These are phyloP conservation scores for Dendroctonus ponderosae DNA, from an alignment of 1,140 invertebrate species.

Conservation along the genomic window DNA sequence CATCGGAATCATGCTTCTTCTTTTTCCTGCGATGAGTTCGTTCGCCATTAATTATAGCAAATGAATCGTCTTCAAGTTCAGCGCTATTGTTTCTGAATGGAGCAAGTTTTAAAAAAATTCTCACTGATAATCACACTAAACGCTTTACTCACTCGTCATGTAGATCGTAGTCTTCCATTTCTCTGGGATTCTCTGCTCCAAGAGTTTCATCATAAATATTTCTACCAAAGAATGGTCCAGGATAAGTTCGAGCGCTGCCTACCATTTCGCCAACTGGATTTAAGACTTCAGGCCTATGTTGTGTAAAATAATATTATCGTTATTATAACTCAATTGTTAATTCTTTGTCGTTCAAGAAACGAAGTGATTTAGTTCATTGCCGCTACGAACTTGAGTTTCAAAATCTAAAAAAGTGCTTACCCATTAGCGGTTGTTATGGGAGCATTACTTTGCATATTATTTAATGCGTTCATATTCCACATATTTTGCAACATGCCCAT, in stretches of 20 bases:
- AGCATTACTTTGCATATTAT: not conserved
- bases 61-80: too few relatives aligned
- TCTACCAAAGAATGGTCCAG: constrained; percentile 8
- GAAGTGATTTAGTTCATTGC: too few relatives aligned
- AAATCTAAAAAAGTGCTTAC: not conserved
- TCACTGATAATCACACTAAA: not conserved
- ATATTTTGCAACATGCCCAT: constrained; percentile 25
- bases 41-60: too few relatives aligned
- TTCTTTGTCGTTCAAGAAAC: too few relatives aligned
- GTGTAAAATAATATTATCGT: too few relatives aligned
- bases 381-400: too few relatives aligned
- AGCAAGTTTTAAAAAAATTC: not conserved
- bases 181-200: not conserved
- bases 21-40: too few relatives aligned
- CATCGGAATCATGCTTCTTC: too few relatives aligned
- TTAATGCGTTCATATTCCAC: constrained; percentile 29
- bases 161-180: not conserved
- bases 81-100: too few relatives aligned
- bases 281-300: not conserved
- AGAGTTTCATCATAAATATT: constrained; percentile 8
- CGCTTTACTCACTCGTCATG: not conserved
- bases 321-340: too few relatives aligned
- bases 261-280: not conserved
- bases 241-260: not conserved
- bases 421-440: too few relatives aligned